Base-by-base conservation (phyloP, 2,113 vertebrate genomes). In the Trinectes maculatus region DNA sequence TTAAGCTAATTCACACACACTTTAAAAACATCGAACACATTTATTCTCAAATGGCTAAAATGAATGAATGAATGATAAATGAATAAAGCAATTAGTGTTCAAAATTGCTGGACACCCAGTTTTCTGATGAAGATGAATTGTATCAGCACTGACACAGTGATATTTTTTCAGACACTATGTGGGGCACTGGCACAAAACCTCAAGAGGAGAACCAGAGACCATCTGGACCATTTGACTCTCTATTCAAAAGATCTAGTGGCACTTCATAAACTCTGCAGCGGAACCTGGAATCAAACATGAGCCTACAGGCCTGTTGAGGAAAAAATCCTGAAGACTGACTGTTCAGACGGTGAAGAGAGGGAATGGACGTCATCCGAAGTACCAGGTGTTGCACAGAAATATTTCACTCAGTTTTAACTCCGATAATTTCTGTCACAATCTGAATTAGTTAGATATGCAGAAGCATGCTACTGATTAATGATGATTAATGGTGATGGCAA, bases 401-500 rank as follows among this genome's bases (percentile, higher is more conserved):
- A 36, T 6, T 51, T 9, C 16, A 39, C 52, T 16, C 22, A 68
- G 40, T 57, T 64, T 33, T 18, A 54, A n/a, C 43, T 69, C 40
- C 62, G 40, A 49, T 47, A 19, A 58, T 51, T 24, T 53, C 29
- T 16, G 6, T 15, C 28, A 44, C 24, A 15, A 15, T 46, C 53
- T 58, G 25, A 2, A 68, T 60, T 33, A 36, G 6, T 56, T 37
- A 57, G 36, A 64, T 28, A 60, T 59, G 72, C 44, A 47, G 36
- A 46, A 8, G 36, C 42, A 40, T 16, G 15, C 28, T 44, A 36
- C 31, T 44, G 33, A 37, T 16, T 29, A 42, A 62, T 8, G 36
- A 26, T 22, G 13, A 24, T 9, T 57, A 8, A 58, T 7, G 10
- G 37, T 16, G 13, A 15, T 36, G 2, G 8, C 28, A 59, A 24